Conservation (phyloP, 2,113 vertebrate species). For the Casuarius casuarius region DNA sequence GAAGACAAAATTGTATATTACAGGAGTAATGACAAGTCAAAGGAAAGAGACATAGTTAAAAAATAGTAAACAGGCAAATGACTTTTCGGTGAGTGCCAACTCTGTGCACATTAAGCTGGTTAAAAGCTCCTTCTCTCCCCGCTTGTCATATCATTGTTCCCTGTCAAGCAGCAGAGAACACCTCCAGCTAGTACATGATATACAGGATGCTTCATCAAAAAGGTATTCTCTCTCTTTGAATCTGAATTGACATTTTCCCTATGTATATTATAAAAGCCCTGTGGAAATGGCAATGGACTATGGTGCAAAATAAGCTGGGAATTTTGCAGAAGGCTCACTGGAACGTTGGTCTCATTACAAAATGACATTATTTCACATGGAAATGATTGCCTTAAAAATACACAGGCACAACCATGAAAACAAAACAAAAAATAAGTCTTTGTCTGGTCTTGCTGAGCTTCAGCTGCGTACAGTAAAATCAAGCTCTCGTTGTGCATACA, state of each 20-base stretch:
- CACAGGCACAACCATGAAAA: neutral
- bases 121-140: constrained; percentile 18
- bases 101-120: constrained; percentile 15
- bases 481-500: neutral
- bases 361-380: neutral
- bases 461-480: neutral
- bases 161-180: constrained; percentile 50
- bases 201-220: constrained; percentile 51
- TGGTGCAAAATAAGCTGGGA: neutral
- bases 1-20: constrained; percentile 63
- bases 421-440: neutral
- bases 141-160: constrained; percentile 52
- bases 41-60: constrained; percentile 22
- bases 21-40: constrained; percentile 61
- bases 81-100: constrained; percentile 38
- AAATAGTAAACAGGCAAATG: constrained; percentile 36
- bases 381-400: neutral
- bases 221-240: constrained; percentile 44
- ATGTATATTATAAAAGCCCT: constrained; percentile 12
- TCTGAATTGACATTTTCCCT: constrained; percentile 38
- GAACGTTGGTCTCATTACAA: neutral
- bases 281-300: neutral
- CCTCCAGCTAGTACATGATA: constrained; percentile 58
- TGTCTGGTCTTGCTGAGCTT: neutral
- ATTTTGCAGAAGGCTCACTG: neutral